Percentiles rank a stretch among this genome's conserved stretches.
Evolutionary conservation across 2,113 vertebrate genomes (phyloP).

Genomic region (Uria aalge): DNA sequence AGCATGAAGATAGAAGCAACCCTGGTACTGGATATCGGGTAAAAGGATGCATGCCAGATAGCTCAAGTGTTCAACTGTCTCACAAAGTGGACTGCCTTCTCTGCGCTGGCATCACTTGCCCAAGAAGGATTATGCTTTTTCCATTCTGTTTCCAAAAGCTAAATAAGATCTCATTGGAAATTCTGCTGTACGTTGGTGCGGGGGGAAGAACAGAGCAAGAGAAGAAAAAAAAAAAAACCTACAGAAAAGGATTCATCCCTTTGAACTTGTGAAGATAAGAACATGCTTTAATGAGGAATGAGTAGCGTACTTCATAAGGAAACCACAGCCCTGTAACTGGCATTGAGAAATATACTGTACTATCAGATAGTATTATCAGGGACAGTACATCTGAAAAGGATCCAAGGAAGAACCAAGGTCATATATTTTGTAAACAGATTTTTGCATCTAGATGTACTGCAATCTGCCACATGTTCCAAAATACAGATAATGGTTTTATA

Average conservation of each 20-base stretch:
- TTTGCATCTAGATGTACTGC: not conserved
- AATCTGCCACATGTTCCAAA: not conserved
- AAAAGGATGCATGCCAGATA: not conserved
- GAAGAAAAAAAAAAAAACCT: no score
- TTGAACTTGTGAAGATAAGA: slow-evolving; percentile 8
- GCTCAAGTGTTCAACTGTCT: not conserved
- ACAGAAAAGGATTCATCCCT: not conserved
- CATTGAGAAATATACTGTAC: not conserved
- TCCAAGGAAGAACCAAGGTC: not conserved
- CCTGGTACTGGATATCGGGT: not conserved
- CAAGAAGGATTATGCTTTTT: not conserved
- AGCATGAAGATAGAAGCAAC: not conserved
- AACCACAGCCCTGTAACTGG: not conserved
- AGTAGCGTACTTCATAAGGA: not conserved
- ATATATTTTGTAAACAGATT: not conserved
- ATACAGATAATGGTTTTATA: not conserved
- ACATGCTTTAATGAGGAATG: not conserved
- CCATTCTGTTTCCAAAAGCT: not conserved
- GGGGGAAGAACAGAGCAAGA: not conserved
- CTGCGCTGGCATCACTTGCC: not conserved
- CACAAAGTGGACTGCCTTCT: not conserved
- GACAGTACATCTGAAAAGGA: not conserved
- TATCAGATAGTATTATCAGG: not conserved
- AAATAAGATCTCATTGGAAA: not conserved
- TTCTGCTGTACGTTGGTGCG: not conserved